A percentile compares a stretch with the other conserved stretches of the same genome.
phyloP scores from a whole-genome alignment of 2,797 vertebrate genomes.

The Rhodeus uyekii region DNA sequence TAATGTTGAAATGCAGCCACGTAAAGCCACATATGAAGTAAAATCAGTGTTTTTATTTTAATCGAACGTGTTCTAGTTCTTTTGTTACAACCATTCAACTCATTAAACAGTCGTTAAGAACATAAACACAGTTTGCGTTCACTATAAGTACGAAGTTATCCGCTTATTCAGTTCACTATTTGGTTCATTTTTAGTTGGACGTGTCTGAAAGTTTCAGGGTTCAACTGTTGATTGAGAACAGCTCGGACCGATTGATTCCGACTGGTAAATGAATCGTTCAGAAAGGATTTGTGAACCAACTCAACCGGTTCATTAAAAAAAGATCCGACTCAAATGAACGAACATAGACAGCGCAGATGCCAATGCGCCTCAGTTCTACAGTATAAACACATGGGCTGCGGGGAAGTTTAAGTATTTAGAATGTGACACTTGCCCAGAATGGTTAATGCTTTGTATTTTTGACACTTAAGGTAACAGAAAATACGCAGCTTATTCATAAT shows the following conservation, averaged over 20 bases:
- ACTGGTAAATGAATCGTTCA: background rate
- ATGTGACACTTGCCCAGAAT: background rate
- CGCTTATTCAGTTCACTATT: background rate
- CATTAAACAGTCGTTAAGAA: background rate
- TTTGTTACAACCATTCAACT: background rate
- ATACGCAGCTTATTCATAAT: background rate
- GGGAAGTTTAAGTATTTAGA: background rate
- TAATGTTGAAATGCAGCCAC: background rate
- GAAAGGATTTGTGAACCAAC: background rate
- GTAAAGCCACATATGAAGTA: background rate
- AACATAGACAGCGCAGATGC: background rate
- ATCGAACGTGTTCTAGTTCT: background rate
- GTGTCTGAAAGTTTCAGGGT: background rate
- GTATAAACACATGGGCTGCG: background rate
- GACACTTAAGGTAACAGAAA: background rate
- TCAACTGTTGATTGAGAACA: background rate
- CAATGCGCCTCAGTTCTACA: background rate
- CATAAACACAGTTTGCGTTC: background rate
- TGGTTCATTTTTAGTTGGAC: background rate
- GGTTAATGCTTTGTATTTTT: background rate
- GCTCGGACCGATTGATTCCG: background rate
- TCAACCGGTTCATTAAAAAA: conserved; percentile 2
- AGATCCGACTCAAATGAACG: background rate
- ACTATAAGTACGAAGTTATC: background rate
- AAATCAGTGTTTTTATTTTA: background rate